Evolutionary conservation across 2,888 invertebrate genomes (phyloP).

Genomic region (Limnephilus lunatus): DNA sequence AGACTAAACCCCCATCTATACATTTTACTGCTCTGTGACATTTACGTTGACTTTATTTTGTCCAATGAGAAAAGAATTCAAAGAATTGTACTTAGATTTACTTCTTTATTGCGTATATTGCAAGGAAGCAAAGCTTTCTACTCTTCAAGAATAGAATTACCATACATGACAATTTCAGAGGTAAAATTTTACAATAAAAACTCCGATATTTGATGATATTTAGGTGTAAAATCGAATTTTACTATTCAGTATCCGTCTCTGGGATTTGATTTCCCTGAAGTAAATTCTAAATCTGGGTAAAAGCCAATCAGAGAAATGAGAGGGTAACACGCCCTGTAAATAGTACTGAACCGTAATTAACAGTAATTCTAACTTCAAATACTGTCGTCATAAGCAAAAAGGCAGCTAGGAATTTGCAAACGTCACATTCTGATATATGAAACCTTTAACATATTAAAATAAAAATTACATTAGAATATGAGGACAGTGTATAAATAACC

Average conservation of each 20-base stretch:
- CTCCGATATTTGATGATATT: not conserved
- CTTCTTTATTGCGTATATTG: not conserved
- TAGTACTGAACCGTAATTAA: not conserved
- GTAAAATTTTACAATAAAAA: not conserved
- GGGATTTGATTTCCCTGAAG: not conserved
- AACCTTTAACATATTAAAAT: too few relatives aligned
- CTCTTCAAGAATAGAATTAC: not conserved
- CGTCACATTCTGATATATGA: too few relatives aligned
- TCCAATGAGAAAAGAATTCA: not conserved
- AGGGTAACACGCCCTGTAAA: not conserved
- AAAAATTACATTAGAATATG: too few relatives aligned
- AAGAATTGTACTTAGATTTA: not conserved
- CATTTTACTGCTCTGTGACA: not conserved
- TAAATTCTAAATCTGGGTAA: not conserved
- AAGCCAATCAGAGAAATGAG: not conserved
- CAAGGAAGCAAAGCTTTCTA: not conserved
- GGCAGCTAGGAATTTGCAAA: too few relatives aligned
- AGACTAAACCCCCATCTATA: constrained; percentile 4
- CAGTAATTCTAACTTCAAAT: not conserved
- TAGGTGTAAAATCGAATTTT: not conserved
- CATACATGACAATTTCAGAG: not conserved
- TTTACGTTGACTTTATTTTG: not conserved
- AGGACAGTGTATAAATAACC: too few relatives aligned
- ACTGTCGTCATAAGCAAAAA: too few relatives aligned
- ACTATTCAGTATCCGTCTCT: not conserved